Percentiles rank a stretch among this genome's conserved stretches.
Conservation (phyloP, 2,797 vertebrate species). For the Sebastes vulpes region DNA sequence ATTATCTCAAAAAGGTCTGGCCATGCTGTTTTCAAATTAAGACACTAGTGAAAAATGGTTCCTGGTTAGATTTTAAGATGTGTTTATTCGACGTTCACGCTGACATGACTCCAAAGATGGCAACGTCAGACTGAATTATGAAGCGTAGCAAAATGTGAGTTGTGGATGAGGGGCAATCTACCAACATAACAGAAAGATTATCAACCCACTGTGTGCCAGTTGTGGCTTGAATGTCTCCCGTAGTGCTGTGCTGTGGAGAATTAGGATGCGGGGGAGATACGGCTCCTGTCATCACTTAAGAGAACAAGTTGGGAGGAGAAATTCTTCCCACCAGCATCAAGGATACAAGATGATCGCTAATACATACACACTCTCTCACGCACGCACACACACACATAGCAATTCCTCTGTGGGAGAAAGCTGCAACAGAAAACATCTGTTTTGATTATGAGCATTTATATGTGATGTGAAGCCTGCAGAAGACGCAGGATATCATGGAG, state of each 20-base stretch:
- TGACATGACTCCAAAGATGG: conserved; percentile 26
- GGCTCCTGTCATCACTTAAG: conserved; percentile 71
- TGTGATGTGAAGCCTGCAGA: conserved; percentile 17
- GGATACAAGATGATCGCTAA: conserved; percentile 51
- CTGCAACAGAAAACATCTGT: conserved; percentile 62
- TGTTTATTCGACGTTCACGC: not conserved
- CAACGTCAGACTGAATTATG: conserved; percentile 38
- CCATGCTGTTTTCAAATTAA: not conserved
- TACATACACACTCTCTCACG: not conserved
- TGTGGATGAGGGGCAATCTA: conserved; percentile 23
- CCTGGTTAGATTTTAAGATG: not conserved
- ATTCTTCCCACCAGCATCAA: conserved; percentile 64
- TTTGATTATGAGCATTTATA: conserved; percentile 20
- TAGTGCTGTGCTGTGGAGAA: conserved; percentile 37
- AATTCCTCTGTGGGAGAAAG: conserved; percentile 44
- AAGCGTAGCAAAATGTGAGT: conserved; percentile 46
- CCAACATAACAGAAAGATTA: conserved; percentile 38
- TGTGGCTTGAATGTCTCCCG: conserved; percentile 56
- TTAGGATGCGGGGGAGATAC: conserved; percentile 58
- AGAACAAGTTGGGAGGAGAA: conserved; percentile 63
- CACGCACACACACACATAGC: not conserved
- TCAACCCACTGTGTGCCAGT: conserved; percentile 34
- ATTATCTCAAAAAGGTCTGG: not conserved
- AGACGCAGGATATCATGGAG: not conserved
- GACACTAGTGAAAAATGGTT: not conserved